Conservation (phyloP, 2,113 vertebrate genomes). For the Gadus chalcogrammus region DNA sequence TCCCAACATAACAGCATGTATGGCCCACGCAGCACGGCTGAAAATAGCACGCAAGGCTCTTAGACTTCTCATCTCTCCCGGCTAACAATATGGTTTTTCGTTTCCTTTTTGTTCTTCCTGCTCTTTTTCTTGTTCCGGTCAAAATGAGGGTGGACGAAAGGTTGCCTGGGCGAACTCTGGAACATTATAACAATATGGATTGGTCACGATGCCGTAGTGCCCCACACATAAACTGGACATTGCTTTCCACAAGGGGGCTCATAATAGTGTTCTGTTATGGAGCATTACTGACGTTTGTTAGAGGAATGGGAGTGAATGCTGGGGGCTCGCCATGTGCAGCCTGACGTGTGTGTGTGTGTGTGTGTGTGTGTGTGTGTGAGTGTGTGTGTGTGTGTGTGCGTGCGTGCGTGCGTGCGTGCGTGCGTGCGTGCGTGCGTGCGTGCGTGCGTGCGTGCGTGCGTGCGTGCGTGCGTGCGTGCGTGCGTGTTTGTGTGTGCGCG, state of each 20-base stretch:
- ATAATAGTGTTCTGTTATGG: constrained; percentile 36
- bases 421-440: too few relatives aligned
- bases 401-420: too few relatives aligned
- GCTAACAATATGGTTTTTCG: constrained; percentile 49
- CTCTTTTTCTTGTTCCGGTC: constrained; percentile 26
- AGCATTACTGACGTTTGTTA: constrained; percentile 12
- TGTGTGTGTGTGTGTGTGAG: constrained; percentile 35
- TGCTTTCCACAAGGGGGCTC: constrained; percentile 19
- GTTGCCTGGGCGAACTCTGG: constrained; percentile 15
- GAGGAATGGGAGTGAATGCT: constrained; percentile 32
- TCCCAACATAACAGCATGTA: constrained; percentile 62
- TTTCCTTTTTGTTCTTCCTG: too few relatives aligned
- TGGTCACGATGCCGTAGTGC: constrained; percentile 14
- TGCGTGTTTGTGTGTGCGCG: too few relatives aligned
- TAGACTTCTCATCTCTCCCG: constrained; percentile 38
- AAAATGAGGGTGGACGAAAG: too few relatives aligned
- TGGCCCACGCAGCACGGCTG: constrained; percentile 63
- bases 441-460: too few relatives aligned
- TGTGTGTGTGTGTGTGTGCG: neutral
- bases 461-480: too few relatives aligned
- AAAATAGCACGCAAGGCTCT: constrained; percentile 62
- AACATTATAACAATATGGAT: constrained; percentile 17
- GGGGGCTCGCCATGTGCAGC: constrained; percentile 48
- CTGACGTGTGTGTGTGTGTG: constrained; percentile 33
- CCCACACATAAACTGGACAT: constrained; percentile 12